Conservation (phyloP, 92 coral and sea anemone species). For the Nematostella vectensis region DNA sequence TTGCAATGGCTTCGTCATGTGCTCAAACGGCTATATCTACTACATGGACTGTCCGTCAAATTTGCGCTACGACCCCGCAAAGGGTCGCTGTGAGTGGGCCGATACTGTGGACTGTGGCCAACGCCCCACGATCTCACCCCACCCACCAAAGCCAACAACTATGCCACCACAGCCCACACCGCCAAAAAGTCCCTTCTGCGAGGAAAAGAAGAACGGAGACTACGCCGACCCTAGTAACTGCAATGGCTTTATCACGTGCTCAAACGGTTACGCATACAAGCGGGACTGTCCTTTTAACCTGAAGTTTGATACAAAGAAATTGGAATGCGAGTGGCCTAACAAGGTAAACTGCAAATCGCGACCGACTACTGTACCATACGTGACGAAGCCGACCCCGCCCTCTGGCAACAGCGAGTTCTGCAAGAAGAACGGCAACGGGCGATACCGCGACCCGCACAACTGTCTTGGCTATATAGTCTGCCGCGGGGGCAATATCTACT, state of each 20-base stretch:
- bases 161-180: background rate
- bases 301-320: slow-evolving; percentile 12
- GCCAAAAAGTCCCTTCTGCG: background rate
- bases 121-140: background rate
- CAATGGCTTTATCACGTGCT: slow-evolving; percentile 28
- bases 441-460: slow-evolving; percentile 26
- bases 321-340: slow-evolving; percentile 42
- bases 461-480: slow-evolving; percentile 34
- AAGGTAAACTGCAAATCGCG: slow-evolving; percentile 7
- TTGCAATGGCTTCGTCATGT: slow-evolving; percentile 33
- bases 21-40: slow-evolving; percentile 15
- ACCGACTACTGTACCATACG: background rate
- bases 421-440: slow-evolving; percentile 1
- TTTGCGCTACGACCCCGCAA: slow-evolving; percentile 10
- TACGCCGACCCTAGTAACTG: slow-evolving; percentile 37
- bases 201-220: slow-evolving; percentile 12
- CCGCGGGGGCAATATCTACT: slow-evolving; percentile 10
- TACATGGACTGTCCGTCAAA: slow-evolving; percentile 22
- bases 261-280: slow-evolving; percentile 12
- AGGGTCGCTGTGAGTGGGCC: slow-evolving; percentile 19
- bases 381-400: background rate
- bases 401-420: background rate
- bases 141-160: background rate
- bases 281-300: slow-evolving; percentile 22
- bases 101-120: slow-evolving; percentile 4